Percentiles rank a stretch among this genome's conserved stretches.
These are phyloP conservation scores for Tachuris rubrigastra DNA, from an alignment of 2,113 vertebrate species.

Conservation along the genomic window DNA sequence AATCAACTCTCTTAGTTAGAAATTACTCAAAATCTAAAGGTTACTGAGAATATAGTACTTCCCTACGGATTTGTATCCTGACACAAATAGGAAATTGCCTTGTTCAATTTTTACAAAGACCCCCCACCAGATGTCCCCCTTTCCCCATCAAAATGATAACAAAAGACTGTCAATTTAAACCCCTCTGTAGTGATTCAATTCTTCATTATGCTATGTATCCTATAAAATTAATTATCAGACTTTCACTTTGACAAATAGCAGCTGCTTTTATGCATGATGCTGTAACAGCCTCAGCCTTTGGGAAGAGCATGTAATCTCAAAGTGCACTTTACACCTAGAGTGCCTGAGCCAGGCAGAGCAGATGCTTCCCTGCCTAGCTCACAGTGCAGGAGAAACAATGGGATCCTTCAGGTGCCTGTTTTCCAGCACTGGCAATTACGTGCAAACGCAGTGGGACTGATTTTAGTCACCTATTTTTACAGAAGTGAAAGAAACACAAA, in stretches of 20 bases:
- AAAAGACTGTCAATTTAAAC: not conserved
- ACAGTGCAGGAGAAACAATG: not conserved
- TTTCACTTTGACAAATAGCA: not conserved
- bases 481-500: not conserved
- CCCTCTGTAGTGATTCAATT: not conserved
- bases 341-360: not conserved
- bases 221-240: not conserved
- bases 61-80: not conserved
- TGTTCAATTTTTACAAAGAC: not conserved
- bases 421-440: not conserved
- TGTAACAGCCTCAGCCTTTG: not conserved
- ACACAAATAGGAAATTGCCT: not conserved
- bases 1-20: not conserved
- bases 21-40: not conserved
- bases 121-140: slow-evolving; percentile 56
- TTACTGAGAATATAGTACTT: not conserved
- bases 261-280: not conserved
- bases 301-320: not conserved
- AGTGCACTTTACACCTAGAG: not conserved
- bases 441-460: not conserved
- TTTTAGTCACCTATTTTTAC: not conserved
- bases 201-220: not conserved
- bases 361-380: not conserved
- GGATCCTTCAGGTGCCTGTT: not conserved
- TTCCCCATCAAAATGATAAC: not conserved